These are phyloP conservation scores for Acanthornis magna DNA, from an alignment of 2,797 vertebrate genomes.

Conservation along the genomic window DNA sequence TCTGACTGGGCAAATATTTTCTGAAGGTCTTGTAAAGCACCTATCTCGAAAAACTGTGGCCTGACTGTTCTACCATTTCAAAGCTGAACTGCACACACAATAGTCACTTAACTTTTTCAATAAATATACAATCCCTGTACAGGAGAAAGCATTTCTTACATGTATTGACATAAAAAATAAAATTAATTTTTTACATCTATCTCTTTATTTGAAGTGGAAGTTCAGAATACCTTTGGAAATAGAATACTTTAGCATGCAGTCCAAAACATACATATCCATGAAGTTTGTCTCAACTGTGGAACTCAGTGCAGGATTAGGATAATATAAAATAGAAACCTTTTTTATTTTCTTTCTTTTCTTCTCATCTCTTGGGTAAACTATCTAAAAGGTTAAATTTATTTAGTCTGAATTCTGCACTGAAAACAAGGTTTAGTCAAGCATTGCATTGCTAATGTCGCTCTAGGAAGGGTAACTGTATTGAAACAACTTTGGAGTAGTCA, in stretches of 20 bases:
- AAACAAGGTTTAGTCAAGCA: not conserved
- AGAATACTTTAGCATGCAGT: not conserved
- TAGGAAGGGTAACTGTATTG: not conserved
- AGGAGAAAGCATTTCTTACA: not conserved
- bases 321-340: not conserved
- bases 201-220: not conserved
- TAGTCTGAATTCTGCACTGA: not conserved
- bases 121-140: not conserved
- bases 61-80: not conserved
- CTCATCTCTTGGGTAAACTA: not conserved
- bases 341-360: not conserved
- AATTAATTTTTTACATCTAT: not conserved
- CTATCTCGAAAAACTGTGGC: not conserved
- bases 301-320: not conserved
- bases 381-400: not conserved
- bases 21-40: not conserved
- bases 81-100: not conserved
- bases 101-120: not conserved
- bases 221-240: not conserved
- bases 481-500: not conserved
- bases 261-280: not conserved
- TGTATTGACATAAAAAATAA: not conserved
- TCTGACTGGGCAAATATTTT: not conserved
- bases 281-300: not conserved
- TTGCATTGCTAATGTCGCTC: not conserved